Conservation (phyloP, 2,888 invertebrate genomes). For the Drosophila algonquin region DNA sequence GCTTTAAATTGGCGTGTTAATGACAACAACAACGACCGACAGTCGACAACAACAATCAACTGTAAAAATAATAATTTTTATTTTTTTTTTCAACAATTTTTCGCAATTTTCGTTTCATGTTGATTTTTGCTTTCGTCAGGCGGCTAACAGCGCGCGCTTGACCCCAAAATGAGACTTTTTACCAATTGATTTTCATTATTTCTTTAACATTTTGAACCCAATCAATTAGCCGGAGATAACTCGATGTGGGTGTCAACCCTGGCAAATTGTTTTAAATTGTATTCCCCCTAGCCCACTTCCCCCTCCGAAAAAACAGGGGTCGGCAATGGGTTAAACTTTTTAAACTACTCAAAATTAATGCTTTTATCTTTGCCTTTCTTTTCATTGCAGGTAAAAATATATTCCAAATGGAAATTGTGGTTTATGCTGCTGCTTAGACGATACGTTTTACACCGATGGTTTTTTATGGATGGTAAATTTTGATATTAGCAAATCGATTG, state of each 20-base stretch:
- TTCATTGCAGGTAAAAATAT: constrained; percentile 61
- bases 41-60: constrained; percentile 16
- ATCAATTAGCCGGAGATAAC: constrained; percentile 78
- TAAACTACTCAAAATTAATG: constrained; percentile 20
- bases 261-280: constrained; percentile 48
- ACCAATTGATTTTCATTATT: constrained; percentile 81
- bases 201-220: constrained; percentile 81
- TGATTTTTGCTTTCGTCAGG: constrained; percentile 54
- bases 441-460: no score
- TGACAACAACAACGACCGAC: constrained; percentile 35
- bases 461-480: no score
- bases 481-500: no score
- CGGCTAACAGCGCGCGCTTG: constrained; percentile 52
- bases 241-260: constrained; percentile 71
- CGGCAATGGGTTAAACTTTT: constrained; percentile 22
- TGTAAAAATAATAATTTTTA: constrained; percentile 33
- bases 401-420: not conserved
- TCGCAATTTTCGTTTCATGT: constrained; percentile 62
- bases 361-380: constrained; percentile 9
- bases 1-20: constrained; percentile 66
- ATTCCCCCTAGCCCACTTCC: not conserved
- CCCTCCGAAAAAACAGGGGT: constrained; percentile 1
- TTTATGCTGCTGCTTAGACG: not conserved
- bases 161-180: constrained; percentile 68
- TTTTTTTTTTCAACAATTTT: constrained; percentile 48